Percentiles rank a stretch among this genome's conserved stretches.
Evolutionary conservation across 2,888 invertebrate genomes (phyloP).

Genomic region (Rugalucina vietnamica): DNA sequence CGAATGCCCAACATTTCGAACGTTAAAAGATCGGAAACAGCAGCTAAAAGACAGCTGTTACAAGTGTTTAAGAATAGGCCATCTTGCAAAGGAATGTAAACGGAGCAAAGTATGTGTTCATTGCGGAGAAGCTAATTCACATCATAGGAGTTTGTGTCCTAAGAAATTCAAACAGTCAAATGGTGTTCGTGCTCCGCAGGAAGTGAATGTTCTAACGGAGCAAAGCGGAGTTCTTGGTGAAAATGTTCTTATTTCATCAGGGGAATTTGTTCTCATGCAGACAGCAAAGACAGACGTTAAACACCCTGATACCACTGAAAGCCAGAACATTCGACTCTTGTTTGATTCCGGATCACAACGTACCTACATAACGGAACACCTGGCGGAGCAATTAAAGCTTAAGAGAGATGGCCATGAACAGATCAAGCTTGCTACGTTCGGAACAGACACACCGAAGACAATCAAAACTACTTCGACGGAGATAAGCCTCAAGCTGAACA

Average conservation of each 20-base stretch:
- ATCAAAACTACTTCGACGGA: slow-evolving; percentile 18
- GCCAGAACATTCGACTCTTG: slow-evolving; percentile 1
- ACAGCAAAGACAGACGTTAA: slow-evolving; percentile 10
- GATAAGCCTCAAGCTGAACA: slow-evolving; percentile 18
- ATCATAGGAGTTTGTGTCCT: slow-evolving; percentile 10
- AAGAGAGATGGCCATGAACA: slow-evolving; percentile 11
- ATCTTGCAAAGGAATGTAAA: neutral
- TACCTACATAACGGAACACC: slow-evolving; percentile 24
- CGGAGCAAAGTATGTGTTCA: slow-evolving; percentile 1
- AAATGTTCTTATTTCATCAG: slow-evolving; percentile 22
- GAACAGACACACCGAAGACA: neutral
- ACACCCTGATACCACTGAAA: neutral
- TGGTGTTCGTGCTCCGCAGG: neutral
- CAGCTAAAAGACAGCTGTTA: slow-evolving; percentile 10
- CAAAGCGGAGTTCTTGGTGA: neutral
- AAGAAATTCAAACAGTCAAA: neutral
- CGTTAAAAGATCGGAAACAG: neutral
- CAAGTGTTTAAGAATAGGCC: neutral
- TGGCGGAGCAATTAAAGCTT: slow-evolving; percentile 6
- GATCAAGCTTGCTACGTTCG: slow-evolving; percentile 31
- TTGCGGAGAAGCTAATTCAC: neutral
- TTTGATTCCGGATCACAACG: slow-evolving; percentile 37
- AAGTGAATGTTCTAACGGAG: slow-evolving; percentile 3
- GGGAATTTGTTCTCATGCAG: slow-evolving; percentile 15
- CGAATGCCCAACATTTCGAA: slow-evolving; percentile 1